A percentile compares a stretch with the other conserved stretches of the same genome.
Conservation (phyloP, 2,888 invertebrate species). For the Drosophila paranaensis region DNA sequence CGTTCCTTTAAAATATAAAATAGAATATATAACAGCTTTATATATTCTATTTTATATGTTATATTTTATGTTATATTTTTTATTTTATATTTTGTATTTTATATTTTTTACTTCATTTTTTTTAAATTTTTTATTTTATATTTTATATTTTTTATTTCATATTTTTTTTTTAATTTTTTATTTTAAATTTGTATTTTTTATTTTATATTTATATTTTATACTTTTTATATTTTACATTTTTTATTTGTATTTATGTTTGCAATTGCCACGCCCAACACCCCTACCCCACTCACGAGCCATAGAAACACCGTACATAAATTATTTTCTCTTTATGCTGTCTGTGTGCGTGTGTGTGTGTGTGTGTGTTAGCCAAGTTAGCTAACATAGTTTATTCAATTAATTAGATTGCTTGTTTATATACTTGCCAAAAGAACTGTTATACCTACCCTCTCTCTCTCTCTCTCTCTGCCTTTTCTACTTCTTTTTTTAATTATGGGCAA, state of each 20-base stretch:
- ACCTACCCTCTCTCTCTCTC: background rate
- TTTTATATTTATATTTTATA: no score
- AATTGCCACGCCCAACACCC: background rate
- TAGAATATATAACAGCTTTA: background rate
- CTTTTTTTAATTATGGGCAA: background rate
- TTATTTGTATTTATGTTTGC: background rate
- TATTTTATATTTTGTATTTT: no score
- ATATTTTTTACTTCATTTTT: no score
- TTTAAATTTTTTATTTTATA: no score
- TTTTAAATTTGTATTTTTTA: no score
- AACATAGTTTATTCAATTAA: conserved; percentile 8
- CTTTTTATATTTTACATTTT: no score
- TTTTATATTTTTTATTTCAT: no score
- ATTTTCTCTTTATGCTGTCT: background rate
- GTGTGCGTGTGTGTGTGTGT: background rate
- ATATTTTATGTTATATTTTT: no score
- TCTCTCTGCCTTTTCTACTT: background rate
- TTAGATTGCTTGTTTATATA: conserved; percentile 7
- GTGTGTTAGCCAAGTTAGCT: background rate
- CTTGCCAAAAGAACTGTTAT: conserved; percentile 1
- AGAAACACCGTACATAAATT: background rate
- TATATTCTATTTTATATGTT: no score
- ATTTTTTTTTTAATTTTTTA: no score
- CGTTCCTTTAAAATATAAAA: background rate
- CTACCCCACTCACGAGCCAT: background rate